These are phyloP conservation scores for Heliothis subflexa DNA, from an alignment of 1,140 invertebrate genomes.

Conservation along the genomic window DNA sequence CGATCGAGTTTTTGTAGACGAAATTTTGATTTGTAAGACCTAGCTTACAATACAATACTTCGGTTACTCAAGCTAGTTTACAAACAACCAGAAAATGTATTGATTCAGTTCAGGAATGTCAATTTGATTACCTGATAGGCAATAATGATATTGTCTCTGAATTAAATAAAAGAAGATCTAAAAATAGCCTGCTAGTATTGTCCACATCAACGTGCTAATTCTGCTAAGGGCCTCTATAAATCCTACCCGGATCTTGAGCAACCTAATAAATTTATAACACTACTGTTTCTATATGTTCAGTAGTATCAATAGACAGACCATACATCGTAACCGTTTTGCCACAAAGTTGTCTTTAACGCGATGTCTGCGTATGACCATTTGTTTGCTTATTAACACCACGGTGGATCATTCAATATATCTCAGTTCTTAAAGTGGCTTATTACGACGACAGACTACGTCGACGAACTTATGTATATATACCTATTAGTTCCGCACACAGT, in stretches of 20 bases:
- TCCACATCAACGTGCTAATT: neutral
- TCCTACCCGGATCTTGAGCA: neutral
- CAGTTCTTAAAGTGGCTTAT: neutral
- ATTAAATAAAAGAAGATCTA: no score
- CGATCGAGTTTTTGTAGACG: no score
- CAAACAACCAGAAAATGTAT: no score
- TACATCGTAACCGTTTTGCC: neutral
- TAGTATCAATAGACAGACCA: neutral
- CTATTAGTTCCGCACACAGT: neutral
- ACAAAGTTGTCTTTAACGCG: neutral
- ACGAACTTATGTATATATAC: neutral
- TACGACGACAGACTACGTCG: no score
- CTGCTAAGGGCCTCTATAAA: neutral
- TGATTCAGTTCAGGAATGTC: no score
- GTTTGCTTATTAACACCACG: slow-evolving; percentile 2
- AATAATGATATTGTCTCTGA: no score
- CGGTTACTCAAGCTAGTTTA: no score
- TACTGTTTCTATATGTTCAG: neutral
- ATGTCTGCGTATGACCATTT: no score
- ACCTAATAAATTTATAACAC: neutral
- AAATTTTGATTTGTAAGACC: no score
- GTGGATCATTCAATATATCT: neutral
- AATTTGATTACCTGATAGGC: no score
- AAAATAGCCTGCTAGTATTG: neutral
- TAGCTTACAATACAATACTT: no score